Evolutionary conservation across 2,888 invertebrate species (phyloP).

Genomic region (Callyntrura guangdongensis): DNA sequence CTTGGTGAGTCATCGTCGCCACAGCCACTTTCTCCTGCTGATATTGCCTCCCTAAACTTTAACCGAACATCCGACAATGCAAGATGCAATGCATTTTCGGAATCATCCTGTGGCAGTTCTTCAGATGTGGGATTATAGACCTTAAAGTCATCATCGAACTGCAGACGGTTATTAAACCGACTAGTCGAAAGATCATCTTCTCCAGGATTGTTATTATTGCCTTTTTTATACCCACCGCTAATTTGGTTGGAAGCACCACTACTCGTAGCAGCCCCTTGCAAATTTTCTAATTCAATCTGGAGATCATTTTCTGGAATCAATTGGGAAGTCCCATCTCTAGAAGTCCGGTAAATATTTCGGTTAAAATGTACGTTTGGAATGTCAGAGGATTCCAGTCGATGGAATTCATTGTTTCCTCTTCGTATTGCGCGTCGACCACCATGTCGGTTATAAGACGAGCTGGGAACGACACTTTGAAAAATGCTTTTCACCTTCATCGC

Average conservation of each 20-base stretch:
- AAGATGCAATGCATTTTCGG: conserved; percentile 11
- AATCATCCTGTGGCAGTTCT: not conserved
- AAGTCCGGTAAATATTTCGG: not conserved
- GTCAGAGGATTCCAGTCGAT: not conserved
- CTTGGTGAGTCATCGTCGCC: not conserved
- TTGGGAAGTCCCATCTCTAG: no score
- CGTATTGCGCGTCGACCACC: not conserved
- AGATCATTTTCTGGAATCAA: not conserved
- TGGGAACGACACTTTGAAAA: not conserved
- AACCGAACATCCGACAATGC: conserved; percentile 24
- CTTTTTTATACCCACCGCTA: not conserved
- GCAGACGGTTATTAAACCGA: not conserved
- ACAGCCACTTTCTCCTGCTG: not conserved
- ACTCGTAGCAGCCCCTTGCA: not conserved
- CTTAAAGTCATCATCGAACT: conserved; percentile 28
- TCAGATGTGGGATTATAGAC: conserved; percentile 59
- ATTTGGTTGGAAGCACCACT: not conserved
- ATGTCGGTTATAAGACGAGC: not conserved
- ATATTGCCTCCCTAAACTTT: not conserved
- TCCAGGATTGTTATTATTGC: not conserved
- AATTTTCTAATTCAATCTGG: conserved; percentile 22
- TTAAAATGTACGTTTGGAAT: not conserved
- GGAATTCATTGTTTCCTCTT: conserved; percentile 16
- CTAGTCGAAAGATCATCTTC: not conserved
- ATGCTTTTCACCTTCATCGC: conserved; percentile 41